Percentiles rank a stretch among this genome's conserved stretches.
Evolutionary conservation across 2,797 vertebrate species (phyloP).

Genomic region (Chlorospingus semifuscus): DNA sequence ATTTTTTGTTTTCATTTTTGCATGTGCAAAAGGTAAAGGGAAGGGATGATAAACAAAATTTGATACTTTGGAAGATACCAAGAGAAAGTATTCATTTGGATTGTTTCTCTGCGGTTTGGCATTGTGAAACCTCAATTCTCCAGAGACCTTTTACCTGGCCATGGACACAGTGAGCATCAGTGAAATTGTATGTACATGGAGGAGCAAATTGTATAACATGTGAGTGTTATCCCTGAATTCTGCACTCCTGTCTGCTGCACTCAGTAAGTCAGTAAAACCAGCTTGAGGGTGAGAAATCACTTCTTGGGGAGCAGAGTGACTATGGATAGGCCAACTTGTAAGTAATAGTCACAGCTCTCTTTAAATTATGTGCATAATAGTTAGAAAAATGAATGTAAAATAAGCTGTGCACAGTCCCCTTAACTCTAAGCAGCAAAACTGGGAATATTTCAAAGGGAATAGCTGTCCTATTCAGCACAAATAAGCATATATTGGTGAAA

Average conservation of each 20-base stretch:
- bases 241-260: not conserved
- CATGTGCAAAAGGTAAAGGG: not conserved
- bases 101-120: not conserved
- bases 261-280: not conserved
- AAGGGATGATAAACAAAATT: not conserved
- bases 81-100: not conserved
- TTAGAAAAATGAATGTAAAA: not conserved
- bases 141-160: not conserved
- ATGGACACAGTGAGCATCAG: not conserved
- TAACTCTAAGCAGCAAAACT: not conserved
- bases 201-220: no score
- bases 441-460: not conserved
- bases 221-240: not conserved
- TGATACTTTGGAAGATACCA: not conserved
- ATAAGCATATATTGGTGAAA: not conserved
- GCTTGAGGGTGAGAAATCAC: not conserved
- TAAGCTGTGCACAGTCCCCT: not conserved
- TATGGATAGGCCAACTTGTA: not conserved
- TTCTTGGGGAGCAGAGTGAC: not conserved
- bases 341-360: not conserved
- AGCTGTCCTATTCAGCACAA: not conserved
- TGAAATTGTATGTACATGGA: accelerated
- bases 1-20: not conserved
- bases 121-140: not conserved
- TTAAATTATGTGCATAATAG: not conserved